Evolutionary conservation across 2,888 invertebrate species (phyloP).

Genomic region (Leucoma salicis): DNA sequence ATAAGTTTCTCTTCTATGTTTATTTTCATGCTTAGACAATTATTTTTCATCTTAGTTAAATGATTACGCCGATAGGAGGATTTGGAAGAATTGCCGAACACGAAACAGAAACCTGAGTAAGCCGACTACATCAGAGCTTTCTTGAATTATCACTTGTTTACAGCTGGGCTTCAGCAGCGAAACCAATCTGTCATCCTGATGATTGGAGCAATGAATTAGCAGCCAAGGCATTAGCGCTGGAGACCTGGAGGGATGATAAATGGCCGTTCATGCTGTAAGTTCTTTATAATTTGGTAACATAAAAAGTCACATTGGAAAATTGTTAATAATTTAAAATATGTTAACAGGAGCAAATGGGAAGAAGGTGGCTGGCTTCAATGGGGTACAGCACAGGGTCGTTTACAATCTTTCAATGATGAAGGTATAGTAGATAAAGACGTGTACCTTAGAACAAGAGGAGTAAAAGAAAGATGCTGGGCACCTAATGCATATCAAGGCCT

Average conservation of each 20-base stretch:
- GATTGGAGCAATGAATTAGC: constrained; percentile 80
- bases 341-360: constrained; percentile 56
- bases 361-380: constrained; percentile 83
- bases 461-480: constrained; percentile 72
- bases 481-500: constrained; percentile 43
- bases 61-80: too few relatives aligned
- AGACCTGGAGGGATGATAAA: constrained; percentile 80
- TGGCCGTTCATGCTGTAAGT: constrained; percentile 82
- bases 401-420: constrained; percentile 67
- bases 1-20: too few relatives aligned
- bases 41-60: too few relatives aligned
- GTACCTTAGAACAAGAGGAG: constrained; percentile 77
- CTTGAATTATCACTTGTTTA: too few relatives aligned
- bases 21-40: too few relatives aligned
- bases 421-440: constrained; percentile 50
- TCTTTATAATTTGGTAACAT: not conserved
- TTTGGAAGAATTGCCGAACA: too few relatives aligned
- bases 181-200: constrained; percentile 74
- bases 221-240: constrained; percentile 79
- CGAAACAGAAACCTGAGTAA: too few relatives aligned
- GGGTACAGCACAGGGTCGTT: constrained; percentile 83
- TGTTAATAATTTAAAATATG: not conserved
- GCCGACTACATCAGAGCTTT: too few relatives aligned
- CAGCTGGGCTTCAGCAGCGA: constrained; percentile 81
- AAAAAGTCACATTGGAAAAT: not conserved